These are phyloP conservation scores for Cyprinodon tularosa DNA, from an alignment of 2,113 vertebrate species.

Conservation along the genomic window DNA sequence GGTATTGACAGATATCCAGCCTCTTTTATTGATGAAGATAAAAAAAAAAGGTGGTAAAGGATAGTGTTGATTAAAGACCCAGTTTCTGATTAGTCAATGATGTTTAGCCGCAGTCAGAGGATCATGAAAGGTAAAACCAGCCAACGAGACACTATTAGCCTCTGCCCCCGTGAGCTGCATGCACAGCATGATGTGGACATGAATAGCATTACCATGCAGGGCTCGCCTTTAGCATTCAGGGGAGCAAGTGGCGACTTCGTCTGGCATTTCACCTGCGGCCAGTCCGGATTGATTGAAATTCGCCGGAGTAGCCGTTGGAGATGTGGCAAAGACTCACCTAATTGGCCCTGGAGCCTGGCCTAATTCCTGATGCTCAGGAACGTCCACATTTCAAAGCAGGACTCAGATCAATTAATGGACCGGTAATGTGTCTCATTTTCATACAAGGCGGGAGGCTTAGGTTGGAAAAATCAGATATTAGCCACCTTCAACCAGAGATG, in stretches of 20 bases:
- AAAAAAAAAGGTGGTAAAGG: conserved; percentile 38
- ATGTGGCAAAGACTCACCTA: conserved; percentile 57
- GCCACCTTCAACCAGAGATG: conserved; percentile 56
- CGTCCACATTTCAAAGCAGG: conserved; percentile 76
- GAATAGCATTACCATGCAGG: conserved; percentile 50
- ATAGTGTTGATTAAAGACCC: conserved; percentile 6
- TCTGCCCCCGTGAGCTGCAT: conserved; percentile 48
- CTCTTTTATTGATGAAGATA: conserved; percentile 37
- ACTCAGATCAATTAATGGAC: conserved; percentile 76
- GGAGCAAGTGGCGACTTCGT: conserved; percentile 33
- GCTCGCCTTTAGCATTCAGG: conserved; percentile 68
- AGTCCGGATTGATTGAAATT: conserved; percentile 73
- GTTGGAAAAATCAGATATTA: conserved; percentile 58
- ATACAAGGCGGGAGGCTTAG: conserved; percentile 52
- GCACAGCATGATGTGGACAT: conserved; percentile 50
- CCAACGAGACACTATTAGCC: conserved; percentile 53
- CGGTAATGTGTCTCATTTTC: conserved; percentile 76
- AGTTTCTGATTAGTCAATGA: conserved; percentile 28
- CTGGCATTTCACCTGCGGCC: conserved; percentile 79
- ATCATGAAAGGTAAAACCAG: conserved; percentile 53
- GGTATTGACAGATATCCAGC: conserved; percentile 16
- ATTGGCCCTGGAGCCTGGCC: conserved; percentile 73
- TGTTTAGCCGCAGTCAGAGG: conserved; percentile 26
- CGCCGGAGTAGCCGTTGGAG: conserved; percentile 35
- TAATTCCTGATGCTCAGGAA: conserved; percentile 73